Percentiles rank a stretch among this genome's conserved stretches.
Evolutionary conservation across 2,888 invertebrate species (phyloP).

Genomic region (Pachydiplax longipennis): DNA sequence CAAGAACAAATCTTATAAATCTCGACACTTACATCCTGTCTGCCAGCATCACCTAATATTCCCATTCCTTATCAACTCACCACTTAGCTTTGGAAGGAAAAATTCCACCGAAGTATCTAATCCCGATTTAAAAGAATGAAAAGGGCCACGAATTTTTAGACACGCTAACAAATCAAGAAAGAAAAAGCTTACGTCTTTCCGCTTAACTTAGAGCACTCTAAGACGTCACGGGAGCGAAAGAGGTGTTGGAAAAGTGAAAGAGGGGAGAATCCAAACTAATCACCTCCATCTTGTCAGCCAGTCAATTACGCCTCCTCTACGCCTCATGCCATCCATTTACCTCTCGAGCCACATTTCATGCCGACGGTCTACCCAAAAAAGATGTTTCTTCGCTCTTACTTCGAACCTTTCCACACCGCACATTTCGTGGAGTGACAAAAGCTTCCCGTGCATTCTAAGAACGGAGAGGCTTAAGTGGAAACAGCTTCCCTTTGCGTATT

Average conservation of each 20-base stretch:
- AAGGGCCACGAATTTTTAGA: too few relatives aligned
- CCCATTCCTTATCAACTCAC: too few relatives aligned
- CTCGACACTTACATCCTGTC: too few relatives aligned
- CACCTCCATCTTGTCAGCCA: conserved; percentile 14
- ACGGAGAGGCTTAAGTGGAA: background rate
- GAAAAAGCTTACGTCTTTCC: too few relatives aligned
- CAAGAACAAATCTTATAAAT: too few relatives aligned
- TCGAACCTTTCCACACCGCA: background rate
- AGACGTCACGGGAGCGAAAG: background rate
- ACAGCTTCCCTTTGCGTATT: background rate
- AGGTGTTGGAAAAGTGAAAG: background rate
- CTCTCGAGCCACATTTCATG: background rate
- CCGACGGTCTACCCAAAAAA: background rate
- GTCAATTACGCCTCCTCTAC: conserved; percentile 11
- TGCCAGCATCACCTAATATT: too few relatives aligned
- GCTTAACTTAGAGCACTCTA: background rate
- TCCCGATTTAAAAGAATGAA: too few relatives aligned
- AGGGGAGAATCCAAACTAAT: conserved; percentile 14
- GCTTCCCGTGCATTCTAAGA: background rate
- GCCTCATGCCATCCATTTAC: background rate
- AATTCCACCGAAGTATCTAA: too few relatives aligned
- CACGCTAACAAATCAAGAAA: too few relatives aligned
- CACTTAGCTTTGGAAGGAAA: too few relatives aligned
- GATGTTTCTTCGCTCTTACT: too few relatives aligned
- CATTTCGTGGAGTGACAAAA: background rate